Base-by-base conservation (phyloP, 2,888 invertebrate species). In the Eumerus sabulonum region DNA sequence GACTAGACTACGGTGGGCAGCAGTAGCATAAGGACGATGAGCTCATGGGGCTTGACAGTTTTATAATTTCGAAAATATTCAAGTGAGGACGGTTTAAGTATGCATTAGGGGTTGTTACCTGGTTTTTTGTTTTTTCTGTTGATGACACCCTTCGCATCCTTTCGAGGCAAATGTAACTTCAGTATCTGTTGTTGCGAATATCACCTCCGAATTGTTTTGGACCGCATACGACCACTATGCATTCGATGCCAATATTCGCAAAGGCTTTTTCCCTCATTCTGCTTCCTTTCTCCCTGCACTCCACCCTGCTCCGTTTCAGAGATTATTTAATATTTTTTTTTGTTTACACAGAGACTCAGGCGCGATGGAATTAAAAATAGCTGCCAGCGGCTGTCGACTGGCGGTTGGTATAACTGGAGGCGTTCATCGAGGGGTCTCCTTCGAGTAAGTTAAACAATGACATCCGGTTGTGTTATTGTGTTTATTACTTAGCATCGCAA, bases 401-500 rank as follows among this genome's bases (percentile, higher is more conserved):
- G n/a, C n/a, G n/a, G 3, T 27, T 27, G 48, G 40, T 44, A n/a
- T n/a, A n/a, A n/a, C n/a, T n/a, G 68, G 70, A 62, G 36, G 14
- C 48, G 19, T 63, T 47, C 11, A 27, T 38, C 19, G 57, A 64
- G 67, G 79, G 73, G 56, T 67, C 57, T 14, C 51, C 14, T 56
- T 74, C 54, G 54, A 56, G 74, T 79, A 79, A 79, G 68, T 79
- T 79, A 74, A 79, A 79, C 79, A 79, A 79, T 70, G 64, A 64
- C 74, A 74, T 79, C 79, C 79, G 79, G 79, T 79, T 62, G 68
- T 74, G 59, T 70, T 74, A 70, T 79, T 79, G 68, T 79, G 79
- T 74, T 79, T 79, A 79, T 79, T 79, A 79, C 79, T 79, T 70
- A 79, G 79, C 79, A 74, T 68, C 56, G 70, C 68, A 79, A 79